Evolutionary conservation across 2,113 vertebrate species (phyloP).

Genomic region (Parotia lawesii): DNA sequence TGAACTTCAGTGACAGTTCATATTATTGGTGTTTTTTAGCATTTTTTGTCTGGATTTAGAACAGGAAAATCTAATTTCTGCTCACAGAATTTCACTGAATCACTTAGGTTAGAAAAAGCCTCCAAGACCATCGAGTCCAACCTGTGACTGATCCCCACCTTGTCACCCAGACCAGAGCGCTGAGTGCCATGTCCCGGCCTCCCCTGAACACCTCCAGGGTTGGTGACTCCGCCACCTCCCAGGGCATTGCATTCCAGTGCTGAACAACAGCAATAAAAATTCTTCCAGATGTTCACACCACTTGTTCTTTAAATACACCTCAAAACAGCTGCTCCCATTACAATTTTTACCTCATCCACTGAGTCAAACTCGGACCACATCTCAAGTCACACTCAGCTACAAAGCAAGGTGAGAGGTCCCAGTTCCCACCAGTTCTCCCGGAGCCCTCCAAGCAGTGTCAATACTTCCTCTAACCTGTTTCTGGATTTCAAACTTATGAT

Average conservation of each 20-base stretch:
- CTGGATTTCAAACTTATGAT: neutral
- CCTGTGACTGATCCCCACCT: neutral
- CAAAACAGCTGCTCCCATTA: neutral
- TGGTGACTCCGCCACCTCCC: neutral
- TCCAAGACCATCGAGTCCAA: neutral
- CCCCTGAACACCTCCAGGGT: neutral
- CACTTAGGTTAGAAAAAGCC: neutral
- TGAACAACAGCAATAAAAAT: neutral
- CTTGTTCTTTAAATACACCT: neutral
- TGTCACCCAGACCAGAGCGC: neutral
- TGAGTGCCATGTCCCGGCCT: fast-evolving
- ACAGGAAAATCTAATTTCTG: neutral
- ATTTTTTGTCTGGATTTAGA: neutral
- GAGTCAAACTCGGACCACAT: neutral
- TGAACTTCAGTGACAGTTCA: neutral
- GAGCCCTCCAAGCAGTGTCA: neutral
- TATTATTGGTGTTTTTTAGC: fast-evolving
- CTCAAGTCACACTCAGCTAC: neutral
- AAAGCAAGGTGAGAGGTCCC: neutral
- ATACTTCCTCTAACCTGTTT: neutral
- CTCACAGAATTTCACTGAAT: neutral
- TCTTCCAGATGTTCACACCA: neutral
- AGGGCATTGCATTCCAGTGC: neutral
- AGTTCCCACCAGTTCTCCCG: neutral
- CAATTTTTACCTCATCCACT: neutral